phyloP scores from a whole-genome alignment of 37 sponge, comb jelly and placozoan genomes.

The Ianthella basta region DNA sequence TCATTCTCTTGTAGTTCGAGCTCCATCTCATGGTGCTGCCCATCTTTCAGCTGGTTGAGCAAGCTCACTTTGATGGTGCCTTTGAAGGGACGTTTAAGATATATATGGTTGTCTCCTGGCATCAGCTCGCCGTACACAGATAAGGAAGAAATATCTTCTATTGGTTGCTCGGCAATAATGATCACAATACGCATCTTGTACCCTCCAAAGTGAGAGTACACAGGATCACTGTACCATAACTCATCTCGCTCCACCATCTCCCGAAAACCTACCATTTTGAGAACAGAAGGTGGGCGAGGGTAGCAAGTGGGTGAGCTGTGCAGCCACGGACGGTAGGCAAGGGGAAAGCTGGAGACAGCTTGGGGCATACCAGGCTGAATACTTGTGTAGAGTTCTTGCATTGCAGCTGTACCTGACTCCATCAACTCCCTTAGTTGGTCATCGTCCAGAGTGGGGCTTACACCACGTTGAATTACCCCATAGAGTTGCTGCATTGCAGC shows the following conservation, averaged over 20 bases:
- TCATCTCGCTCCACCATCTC: background rate
- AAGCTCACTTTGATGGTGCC: conserved; percentile 49
- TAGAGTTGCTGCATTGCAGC: too few relatives aligned
- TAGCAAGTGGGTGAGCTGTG: conserved; percentile 8
- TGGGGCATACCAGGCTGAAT: too few relatives aligned
- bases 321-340: conserved; percentile 16
- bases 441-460: too few relatives aligned
- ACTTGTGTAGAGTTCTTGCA: too few relatives aligned
- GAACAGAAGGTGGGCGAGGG: conserved; percentile 12
- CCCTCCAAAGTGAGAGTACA: conserved; percentile 54
- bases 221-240: conserved; percentile 48
- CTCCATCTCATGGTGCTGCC: conserved; percentile 11
- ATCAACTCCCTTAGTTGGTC: too few relatives aligned
- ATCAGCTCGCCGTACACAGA: conserved; percentile 47
- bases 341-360: too few relatives aligned
- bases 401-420: too few relatives aligned
- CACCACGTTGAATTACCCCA: too few relatives aligned
- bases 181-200: conserved; percentile 44
- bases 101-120: conserved; percentile 45
- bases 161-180: background rate
- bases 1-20: background rate
- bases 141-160: conserved; percentile 21
- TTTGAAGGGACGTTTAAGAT: conserved; percentile 49
- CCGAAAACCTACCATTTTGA: conserved; percentile 6
- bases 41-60: conserved; percentile 51